Conservation (phyloP, 2,797 vertebrate genomes). For the Bradypus variegatus region DNA sequence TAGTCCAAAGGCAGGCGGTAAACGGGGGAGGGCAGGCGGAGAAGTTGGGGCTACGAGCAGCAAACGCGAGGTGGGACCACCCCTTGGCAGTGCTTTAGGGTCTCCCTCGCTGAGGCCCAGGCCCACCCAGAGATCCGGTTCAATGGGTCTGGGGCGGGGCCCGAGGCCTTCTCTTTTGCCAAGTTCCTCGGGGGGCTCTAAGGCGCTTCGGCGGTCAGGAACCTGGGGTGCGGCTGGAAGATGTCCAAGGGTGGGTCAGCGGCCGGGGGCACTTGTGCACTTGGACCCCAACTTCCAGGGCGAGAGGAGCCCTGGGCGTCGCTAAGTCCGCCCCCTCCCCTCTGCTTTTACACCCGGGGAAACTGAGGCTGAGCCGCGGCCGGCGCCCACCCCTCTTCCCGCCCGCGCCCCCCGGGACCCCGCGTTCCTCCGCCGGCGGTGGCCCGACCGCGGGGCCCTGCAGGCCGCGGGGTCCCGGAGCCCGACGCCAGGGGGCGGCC, state of each 20-base stretch:
- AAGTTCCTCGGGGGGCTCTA: neutral
- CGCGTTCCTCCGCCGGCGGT: too few species aligned
- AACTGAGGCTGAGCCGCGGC: too few species aligned
- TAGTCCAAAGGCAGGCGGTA: neutral
- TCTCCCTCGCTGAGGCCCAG: neutral
- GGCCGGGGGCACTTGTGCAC: neutral
- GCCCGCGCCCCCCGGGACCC: too few species aligned
- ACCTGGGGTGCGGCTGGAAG: neutral
- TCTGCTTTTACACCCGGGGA: neutral
- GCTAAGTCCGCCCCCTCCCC: neutral
- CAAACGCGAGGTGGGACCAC: neutral
- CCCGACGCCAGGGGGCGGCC: constrained; percentile 30
- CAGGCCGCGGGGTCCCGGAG: too few species aligned
- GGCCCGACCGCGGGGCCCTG: too few species aligned
- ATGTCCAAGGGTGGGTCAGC: neutral
- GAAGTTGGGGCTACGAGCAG: too few species aligned
- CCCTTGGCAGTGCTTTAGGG: neutral
- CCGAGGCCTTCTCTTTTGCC: neutral
- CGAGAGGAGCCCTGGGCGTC: neutral
- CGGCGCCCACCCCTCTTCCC: too few species aligned
- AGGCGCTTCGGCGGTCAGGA: neutral
- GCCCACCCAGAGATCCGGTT: neutral
- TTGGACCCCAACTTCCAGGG: neutral
- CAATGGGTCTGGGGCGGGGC: neutral
- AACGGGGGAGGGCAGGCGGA: neutral